Percentiles rank a stretch among this genome's conserved stretches.
These are phyloP conservation scores for Nettapus auritus DNA, from an alignment of 2,113 vertebrate genomes.

Conservation along the genomic window DNA sequence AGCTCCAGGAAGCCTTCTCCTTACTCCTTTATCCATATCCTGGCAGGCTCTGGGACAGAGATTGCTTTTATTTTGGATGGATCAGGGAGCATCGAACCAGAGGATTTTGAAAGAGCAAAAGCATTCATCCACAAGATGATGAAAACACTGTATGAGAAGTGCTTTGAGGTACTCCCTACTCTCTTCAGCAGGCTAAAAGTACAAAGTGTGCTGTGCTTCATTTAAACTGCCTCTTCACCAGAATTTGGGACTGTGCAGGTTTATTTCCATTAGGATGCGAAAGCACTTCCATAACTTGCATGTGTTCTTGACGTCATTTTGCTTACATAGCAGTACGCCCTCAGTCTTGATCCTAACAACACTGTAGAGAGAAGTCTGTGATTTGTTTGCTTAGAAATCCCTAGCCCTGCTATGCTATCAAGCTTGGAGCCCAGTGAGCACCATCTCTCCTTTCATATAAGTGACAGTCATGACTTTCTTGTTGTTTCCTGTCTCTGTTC, in stretches of 20 bases:
- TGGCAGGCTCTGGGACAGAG: slow-evolving; percentile 70
- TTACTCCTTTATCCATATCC: neutral
- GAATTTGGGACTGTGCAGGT: neutral
- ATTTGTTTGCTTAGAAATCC: neutral
- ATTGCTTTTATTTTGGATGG: slow-evolving; percentile 82
- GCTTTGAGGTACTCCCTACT: slow-evolving; percentile 73
- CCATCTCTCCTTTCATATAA: neutral
- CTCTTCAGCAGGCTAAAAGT: neutral
- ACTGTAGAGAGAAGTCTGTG: neutral
- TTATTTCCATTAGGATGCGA: neutral
- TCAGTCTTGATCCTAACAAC: neutral
- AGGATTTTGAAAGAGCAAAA: slow-evolving; percentile 82
- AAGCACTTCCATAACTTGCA: neutral
- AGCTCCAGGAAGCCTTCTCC: neutral
- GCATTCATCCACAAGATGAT: slow-evolving; percentile 79
- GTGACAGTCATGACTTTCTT: neutral
- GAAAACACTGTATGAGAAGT: slow-evolving; percentile 73
- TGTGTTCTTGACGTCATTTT: neutral
- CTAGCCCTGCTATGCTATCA: neutral
- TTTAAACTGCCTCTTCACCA: neutral
- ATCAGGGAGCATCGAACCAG: slow-evolving; percentile 74
- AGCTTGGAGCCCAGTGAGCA: neutral
- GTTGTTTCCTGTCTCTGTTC: neutral
- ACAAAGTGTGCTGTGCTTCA: neutral
- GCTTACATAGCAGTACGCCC: neutral